phyloP scores from a whole-genome alignment of 2,113 vertebrate genomes.

The Copsychus sechellarum region DNA sequence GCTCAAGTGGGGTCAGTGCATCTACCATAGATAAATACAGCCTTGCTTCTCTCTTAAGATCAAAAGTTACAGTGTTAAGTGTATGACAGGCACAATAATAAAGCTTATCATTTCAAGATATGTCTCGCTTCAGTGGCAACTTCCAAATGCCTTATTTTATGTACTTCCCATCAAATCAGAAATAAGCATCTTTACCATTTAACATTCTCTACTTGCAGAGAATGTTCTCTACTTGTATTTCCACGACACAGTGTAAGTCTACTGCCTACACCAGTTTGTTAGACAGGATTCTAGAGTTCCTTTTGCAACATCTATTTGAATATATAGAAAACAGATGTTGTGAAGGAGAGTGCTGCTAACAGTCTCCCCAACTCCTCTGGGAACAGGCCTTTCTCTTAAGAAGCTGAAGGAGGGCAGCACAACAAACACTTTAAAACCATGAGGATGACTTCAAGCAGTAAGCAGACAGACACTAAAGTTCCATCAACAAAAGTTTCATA shows the following conservation, averaged over 20 bases:
- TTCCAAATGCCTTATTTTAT: not conserved
- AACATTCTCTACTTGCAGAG: not conserved
- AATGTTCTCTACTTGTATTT: not conserved
- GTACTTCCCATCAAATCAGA: not conserved
- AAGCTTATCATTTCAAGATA: not conserved
- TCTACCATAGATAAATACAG: not conserved
- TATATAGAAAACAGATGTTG: not conserved
- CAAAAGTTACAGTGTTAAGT: not conserved
- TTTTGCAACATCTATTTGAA: not conserved
- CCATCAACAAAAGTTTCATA: constrained; percentile 61
- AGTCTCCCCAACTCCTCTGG: not conserved
- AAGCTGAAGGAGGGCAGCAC: not conserved
- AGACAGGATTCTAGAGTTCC: not conserved
- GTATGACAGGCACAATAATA: not conserved
- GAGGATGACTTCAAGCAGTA: constrained; percentile 59
- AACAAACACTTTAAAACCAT: not conserved
- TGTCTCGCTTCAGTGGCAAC: not conserved
- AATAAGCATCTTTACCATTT: not conserved
- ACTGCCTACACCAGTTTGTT: not conserved
- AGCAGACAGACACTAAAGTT: constrained; percentile 68
- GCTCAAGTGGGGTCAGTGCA: not conserved
- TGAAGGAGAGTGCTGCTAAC: not conserved
- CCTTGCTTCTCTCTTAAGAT: not conserved
- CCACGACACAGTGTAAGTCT: not conserved
- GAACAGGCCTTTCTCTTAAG: not conserved